phyloP scores from a whole-genome alignment of 2,888 invertebrate genomes.

The Leucoptera coffeella region DNA sequence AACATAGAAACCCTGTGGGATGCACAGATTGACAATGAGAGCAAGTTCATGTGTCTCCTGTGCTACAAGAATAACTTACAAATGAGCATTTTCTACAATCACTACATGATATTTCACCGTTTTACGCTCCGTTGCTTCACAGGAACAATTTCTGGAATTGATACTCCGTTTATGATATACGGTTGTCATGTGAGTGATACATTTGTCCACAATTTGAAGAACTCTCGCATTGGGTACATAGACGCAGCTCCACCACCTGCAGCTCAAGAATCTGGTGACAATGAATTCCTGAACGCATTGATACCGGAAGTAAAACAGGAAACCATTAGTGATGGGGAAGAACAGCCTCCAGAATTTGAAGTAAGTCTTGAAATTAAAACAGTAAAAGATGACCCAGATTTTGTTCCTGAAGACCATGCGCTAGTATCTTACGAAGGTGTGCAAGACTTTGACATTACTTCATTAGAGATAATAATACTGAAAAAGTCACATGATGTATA shows the following conservation, averaged over 20 bases:
- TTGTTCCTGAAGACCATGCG: slow-evolving; percentile 8
- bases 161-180: slow-evolving; percentile 24
- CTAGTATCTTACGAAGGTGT: slow-evolving; percentile 23
- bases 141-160: slow-evolving; percentile 22
- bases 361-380: slow-evolving; percentile 3
- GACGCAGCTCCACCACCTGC: slow-evolving; percentile 16
- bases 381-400: slow-evolving; percentile 7
- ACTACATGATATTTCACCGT: slow-evolving; percentile 39
- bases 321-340: slow-evolving; percentile 12
- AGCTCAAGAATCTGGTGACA: slow-evolving; percentile 6
- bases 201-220: too few species aligned
- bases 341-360: slow-evolving; percentile 6
- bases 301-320: slow-evolving; percentile 15
- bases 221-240: slow-evolving; percentile 23
- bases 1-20: slow-evolving; percentile 27
- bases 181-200: too few species aligned
- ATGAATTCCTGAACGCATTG: slow-evolving; percentile 12
- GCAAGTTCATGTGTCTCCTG: slow-evolving; percentile 25
- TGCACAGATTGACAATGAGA: slow-evolving; percentile 17
- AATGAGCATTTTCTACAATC: slow-evolving; percentile 24
- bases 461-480: slow-evolving; percentile 31
- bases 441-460: slow-evolving; percentile 39
- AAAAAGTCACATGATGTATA: slow-evolving; percentile 37
- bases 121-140: slow-evolving; percentile 40
- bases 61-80: slow-evolving; percentile 25